phyloP scores from a whole-genome alignment of 2,888 invertebrate species.

The Sialis lutaria region DNA sequence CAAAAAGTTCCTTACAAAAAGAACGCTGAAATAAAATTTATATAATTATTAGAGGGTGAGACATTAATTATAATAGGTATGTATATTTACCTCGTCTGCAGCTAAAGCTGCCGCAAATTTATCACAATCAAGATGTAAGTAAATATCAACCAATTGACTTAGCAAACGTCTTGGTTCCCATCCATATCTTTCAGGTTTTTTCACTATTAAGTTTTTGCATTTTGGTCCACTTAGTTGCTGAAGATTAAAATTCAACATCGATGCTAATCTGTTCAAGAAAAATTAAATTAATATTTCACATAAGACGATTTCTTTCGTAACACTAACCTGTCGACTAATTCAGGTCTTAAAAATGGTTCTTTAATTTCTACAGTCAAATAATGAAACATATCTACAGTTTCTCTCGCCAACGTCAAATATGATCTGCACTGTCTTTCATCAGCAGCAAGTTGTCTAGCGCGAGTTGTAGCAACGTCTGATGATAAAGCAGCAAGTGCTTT shows the following conservation, averaged over 20 bases:
- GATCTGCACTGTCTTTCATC: conserved; percentile 81
- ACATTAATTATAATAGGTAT: neutral
- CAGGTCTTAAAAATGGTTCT: conserved; percentile 86
- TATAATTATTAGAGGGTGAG: conserved; percentile 1
- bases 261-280: conserved; percentile 49
- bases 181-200: conserved; percentile 85
- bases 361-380: conserved; percentile 89
- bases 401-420: conserved; percentile 79
- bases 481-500: conserved; percentile 47
- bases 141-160: conserved; percentile 88
- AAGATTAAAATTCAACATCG: conserved; percentile 97
- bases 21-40: conserved; percentile 48
- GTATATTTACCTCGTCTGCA: conserved; percentile 67
- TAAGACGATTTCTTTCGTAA: neutral
- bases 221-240: conserved; percentile 92
- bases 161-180: conserved; percentile 92
- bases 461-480: conserved; percentile 51
- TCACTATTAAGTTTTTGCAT: conserved; percentile 85
- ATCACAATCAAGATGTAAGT: conserved; percentile 87
- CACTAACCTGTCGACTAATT: conserved; percentile 53
- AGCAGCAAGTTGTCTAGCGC: conserved; percentile 60
- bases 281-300: neutral
- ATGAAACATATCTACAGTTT: conserved; percentile 97
- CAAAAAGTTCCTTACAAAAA: conserved; percentile 82
- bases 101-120: conserved; percentile 84